Evolutionary conservation across 1,140 invertebrate genomes (phyloP).

Genomic region (Pseudomyrmex sp.): DNA sequence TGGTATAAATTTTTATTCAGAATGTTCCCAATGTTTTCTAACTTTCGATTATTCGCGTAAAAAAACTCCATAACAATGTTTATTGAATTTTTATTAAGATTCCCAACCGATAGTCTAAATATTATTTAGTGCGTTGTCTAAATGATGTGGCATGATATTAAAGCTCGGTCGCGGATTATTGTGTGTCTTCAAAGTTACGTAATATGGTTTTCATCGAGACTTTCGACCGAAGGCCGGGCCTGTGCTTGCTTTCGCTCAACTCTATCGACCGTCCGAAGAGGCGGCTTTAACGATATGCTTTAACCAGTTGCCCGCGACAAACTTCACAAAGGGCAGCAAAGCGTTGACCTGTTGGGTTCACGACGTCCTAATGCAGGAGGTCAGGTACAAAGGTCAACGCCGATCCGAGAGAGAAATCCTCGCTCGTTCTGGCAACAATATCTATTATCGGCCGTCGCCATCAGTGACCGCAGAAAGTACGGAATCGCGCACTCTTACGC

Average conservation of each 20-base stretch:
- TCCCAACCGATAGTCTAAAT: not conserved
- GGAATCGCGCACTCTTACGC: conserved; percentile 51
- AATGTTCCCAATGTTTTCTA: not conserved
- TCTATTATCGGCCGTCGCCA: conserved; percentile 67
- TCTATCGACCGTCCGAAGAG: not conserved
- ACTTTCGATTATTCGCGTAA: not conserved
- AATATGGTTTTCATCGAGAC: conserved; percentile 8
- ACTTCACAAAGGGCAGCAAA: conserved; percentile 28
- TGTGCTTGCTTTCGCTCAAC: not conserved
- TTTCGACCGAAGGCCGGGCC: not conserved
- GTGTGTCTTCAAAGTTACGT: conserved; percentile 6
- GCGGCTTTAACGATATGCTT: conserved; percentile 19
- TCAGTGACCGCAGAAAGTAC: conserved; percentile 65
- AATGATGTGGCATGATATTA: not conserved
- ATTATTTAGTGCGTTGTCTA: not conserved
- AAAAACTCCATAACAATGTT: not conserved
- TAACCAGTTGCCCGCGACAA: conserved; percentile 46
- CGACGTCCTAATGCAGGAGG: conserved; percentile 23
- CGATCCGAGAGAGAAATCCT: conserved; percentile 1
- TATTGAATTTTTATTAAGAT: not conserved
- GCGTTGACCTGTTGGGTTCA: conserved; percentile 29
- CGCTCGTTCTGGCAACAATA: conserved; percentile 51
- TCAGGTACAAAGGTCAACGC: conserved; percentile 50
- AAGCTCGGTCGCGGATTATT: not conserved
- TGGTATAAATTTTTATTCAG: not conserved